These are phyloP conservation scores for Coturnix japonica DNA, from an alignment of 2,113 vertebrate genomes.

Conservation along the genomic window DNA sequence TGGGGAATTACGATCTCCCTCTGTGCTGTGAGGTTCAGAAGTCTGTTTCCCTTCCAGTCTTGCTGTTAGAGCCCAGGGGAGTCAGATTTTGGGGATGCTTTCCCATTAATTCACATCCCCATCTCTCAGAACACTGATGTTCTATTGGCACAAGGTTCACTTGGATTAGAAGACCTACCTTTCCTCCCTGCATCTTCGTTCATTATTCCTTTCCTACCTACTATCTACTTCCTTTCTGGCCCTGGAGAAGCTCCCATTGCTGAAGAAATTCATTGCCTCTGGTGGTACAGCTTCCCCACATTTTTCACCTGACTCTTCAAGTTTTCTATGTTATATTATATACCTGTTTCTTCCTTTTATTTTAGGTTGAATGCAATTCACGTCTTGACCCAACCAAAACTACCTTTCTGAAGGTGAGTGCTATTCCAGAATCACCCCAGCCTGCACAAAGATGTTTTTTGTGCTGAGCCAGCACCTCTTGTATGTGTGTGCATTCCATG, in stretches of 20 bases:
- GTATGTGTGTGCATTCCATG: background rate
- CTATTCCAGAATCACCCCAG: background rate
- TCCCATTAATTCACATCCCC: background rate
- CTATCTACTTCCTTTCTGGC: background rate
- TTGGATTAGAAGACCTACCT: background rate
- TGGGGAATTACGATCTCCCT: background rate
- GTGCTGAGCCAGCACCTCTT: background rate
- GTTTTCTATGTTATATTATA: background rate
- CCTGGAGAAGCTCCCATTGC: background rate
- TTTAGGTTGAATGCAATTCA: conserved; percentile 97
- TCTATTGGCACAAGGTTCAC: background rate
- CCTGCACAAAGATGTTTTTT: background rate
- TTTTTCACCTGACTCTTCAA: background rate
- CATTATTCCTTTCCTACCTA: background rate
- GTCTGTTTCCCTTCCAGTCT: background rate
- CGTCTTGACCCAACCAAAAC: conserved; percentile 93
- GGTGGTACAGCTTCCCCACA: background rate
- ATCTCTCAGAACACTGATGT: background rate
- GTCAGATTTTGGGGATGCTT: background rate
- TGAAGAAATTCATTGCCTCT: background rate
- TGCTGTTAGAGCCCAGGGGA: background rate
- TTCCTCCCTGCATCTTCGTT: background rate
- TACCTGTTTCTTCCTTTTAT: conserved; percentile 1
- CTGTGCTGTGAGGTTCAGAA: background rate
- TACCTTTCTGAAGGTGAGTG: conserved; percentile 90